Conservation (phyloP, 2,888 invertebrate genomes). For the Margaritifera margaritifera region DNA sequence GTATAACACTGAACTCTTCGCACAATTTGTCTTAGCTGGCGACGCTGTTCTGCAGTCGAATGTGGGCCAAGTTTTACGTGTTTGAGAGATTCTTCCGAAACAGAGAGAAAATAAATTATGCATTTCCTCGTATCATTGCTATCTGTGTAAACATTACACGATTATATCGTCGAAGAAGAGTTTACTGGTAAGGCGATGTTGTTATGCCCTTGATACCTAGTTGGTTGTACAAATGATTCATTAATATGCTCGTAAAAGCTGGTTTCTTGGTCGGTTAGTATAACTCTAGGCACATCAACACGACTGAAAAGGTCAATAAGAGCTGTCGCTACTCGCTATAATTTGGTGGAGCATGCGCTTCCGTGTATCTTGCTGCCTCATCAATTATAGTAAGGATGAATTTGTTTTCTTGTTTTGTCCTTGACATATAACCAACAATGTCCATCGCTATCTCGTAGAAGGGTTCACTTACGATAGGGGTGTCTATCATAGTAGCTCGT, state of each 20-base stretch:
- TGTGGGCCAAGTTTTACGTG: too few species aligned
- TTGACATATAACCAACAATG: not conserved
- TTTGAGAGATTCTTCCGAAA: too few species aligned
- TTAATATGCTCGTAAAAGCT: conserved; percentile 6
- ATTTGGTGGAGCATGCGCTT: not conserved
- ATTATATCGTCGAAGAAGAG: too few species aligned
- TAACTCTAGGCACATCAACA: conserved; percentile 4
- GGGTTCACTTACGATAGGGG: not conserved
- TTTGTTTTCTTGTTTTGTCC: not conserved
- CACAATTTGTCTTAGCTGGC: too few species aligned
- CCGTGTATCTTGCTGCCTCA: not conserved
- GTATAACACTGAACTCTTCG: too few species aligned
- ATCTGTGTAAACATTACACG: too few species aligned
- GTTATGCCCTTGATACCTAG: not conserved
- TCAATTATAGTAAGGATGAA: conserved; percentile 1
- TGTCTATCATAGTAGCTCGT: too few species aligned
- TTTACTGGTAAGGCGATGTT: conserved; percentile 5
- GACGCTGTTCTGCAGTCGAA: too few species aligned
- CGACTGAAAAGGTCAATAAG: conserved; percentile 4
- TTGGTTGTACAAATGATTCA: conserved; percentile 8
- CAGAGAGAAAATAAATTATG: too few species aligned
- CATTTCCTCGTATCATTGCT: too few species aligned
- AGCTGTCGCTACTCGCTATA: conserved; percentile 6
- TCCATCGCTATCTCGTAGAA: not conserved
- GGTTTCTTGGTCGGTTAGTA: conserved; percentile 2